phyloP scores from a whole-genome alignment of 2,888 invertebrate species.

The Orchestes rusci region DNA sequence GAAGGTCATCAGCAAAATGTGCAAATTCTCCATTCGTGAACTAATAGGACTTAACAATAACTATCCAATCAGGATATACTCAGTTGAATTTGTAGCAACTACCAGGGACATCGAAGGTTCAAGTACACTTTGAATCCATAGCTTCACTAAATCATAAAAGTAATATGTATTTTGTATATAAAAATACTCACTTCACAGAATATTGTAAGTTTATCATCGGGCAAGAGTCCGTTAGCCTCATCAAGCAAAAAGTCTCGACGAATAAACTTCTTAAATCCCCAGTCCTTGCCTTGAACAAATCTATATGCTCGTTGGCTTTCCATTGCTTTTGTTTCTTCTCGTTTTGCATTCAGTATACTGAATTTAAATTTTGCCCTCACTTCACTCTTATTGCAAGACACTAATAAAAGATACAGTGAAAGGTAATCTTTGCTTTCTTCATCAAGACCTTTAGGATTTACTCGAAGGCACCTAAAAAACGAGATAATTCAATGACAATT shows the following conservation, averaged over 20 bases:
- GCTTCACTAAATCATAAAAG: too few species aligned
- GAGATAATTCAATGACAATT: slow-evolving; percentile 10
- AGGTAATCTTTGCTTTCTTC: slow-evolving; percentile 99
- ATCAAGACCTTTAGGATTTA: slow-evolving; percentile 99
- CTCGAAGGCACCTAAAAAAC: slow-evolving; percentile 84
- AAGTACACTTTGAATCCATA: too few species aligned
- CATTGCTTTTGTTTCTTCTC: slow-evolving; percentile 99
- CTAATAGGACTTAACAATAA: too few species aligned
- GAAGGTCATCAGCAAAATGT: too few species aligned
- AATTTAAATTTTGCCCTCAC: slow-evolving; percentile 99
- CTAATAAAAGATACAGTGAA: slow-evolving; percentile 95
- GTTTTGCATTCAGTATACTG: slow-evolving; percentile 99
- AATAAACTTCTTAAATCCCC: slow-evolving; percentile 99
- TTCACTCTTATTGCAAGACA: slow-evolving; percentile 99
- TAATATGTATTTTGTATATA: too few species aligned
- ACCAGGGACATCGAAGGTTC: too few species aligned
- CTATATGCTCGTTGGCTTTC: slow-evolving; percentile 94
- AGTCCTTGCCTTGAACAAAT: slow-evolving; percentile 99
- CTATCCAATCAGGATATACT: too few species aligned
- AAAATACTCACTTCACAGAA: slow-evolving; percentile 94
- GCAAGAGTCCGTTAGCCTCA: slow-evolving; percentile 96
- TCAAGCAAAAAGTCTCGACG: slow-evolving; percentile 97
- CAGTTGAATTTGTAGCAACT: too few species aligned
- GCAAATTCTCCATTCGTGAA: too few species aligned
- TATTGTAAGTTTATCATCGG: slow-evolving; percentile 98